These are phyloP conservation scores for Acanthosepion pharaonis DNA, from an alignment of 2,888 invertebrate species.

Conservation along the genomic window DNA sequence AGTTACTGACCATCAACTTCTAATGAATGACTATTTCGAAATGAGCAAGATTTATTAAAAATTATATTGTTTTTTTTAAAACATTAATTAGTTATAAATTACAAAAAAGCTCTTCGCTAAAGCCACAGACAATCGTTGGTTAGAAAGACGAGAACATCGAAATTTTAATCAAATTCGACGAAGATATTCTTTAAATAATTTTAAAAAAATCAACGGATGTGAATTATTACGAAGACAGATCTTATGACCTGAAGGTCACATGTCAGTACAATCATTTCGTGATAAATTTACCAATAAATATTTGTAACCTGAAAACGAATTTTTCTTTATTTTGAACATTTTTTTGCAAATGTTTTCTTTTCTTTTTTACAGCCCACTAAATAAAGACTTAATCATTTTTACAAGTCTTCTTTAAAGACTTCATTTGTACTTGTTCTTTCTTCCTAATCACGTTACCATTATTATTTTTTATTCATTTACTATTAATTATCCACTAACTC, in stretches of 20 bases:
- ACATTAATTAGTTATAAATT: background rate
- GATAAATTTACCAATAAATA: background rate
- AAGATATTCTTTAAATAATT: background rate
- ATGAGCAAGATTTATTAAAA: background rate
- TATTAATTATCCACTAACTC: too few species aligned
- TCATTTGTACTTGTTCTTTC: too few species aligned
- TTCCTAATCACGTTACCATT: too few species aligned
- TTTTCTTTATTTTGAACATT: too few species aligned
- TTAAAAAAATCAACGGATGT: background rate
- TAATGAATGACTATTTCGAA: background rate
- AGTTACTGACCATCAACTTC: background rate
- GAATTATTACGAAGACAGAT: background rate
- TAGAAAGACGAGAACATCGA: background rate
- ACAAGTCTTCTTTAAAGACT: too few species aligned
- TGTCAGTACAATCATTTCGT: slow-evolving; percentile 33
- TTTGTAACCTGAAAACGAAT: background rate
- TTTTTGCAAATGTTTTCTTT: too few species aligned
- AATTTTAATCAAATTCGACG: background rate
- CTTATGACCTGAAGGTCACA: background rate
- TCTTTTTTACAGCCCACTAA: too few species aligned
- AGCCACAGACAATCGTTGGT: background rate
- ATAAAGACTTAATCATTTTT: too few species aligned
- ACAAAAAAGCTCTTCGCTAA: background rate
- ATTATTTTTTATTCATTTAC: too few species aligned
- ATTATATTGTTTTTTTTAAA: background rate